Base-by-base conservation (phyloP, 2,888 invertebrate genomes). In the Ectobius pallidus region DNA sequence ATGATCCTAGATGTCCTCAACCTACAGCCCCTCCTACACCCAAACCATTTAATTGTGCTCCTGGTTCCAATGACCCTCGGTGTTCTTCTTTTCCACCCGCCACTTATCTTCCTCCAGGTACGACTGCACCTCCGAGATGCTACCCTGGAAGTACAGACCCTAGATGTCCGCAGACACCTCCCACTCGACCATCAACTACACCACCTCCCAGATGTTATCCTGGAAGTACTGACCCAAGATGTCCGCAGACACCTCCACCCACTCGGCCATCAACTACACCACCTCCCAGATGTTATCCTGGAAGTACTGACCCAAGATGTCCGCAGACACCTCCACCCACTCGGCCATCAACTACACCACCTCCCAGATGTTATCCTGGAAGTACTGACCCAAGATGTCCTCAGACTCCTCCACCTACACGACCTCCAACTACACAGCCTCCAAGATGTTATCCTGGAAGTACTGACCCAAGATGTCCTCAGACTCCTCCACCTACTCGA, bases 241-340 rank as follows among this genome's bases (percentile, higher is more conserved):
- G 86, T 75, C 80, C 86, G 27, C n/a, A n/a, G n/a, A n/a, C n/a
- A n/a, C 86, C 86, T 4, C 86, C 86, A 9, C 84, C 84, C 77
- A 44, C 44, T 25, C 69, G 73, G 70, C 78, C 76, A n/a, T 83
- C 84, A 0, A 79, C 80, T 16, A 68, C 69, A 27, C 71, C 11
- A 84, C 84, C 77, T 83, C 85, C 0, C 79, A 79, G 52, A 61
- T n/a, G 65, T 67, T 73, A 63, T 62, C 74, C 74, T 25, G 76
- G 76, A 18, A 63, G 63, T 16, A 46, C 55, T 52, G 63, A 75
- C 58, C 58, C 73, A 22, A 20, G 74, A 44, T 68, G 73, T 22
- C 44, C 63, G 68, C n/a, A n/a, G n/a, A n/a, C n/a, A n/a, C 68
- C 68, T 6, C 14, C 7, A 30, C 46, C 49, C 4, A 18, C 68